Evolutionary conservation across 2,113 vertebrate genomes (phyloP).

Genomic region (Gobio gobio): DNA sequence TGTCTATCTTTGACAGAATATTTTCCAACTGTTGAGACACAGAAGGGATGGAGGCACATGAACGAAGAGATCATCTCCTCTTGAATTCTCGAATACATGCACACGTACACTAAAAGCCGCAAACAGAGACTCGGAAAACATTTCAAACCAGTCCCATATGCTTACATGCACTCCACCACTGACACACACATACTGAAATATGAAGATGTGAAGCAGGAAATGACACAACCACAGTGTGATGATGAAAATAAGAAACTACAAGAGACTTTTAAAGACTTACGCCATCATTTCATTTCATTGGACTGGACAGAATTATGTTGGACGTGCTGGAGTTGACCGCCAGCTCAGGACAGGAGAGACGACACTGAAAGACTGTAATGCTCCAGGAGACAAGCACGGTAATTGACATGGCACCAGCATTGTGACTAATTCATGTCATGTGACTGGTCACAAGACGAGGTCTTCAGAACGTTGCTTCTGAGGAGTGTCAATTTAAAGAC

Average conservation of each 20-base stretch:
- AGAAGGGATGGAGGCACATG: constrained; percentile 90
- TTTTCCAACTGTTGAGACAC: constrained; percentile 93
- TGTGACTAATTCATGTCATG: constrained; percentile 43
- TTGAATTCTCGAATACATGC: constrained; percentile 57
- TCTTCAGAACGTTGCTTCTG: not conserved
- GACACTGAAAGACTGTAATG: not conserved
- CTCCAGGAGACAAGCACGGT: constrained; percentile 19
- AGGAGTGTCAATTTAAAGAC: not conserved
- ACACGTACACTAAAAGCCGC: constrained; percentile 1
- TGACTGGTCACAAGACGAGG: not conserved
- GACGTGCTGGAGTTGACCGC: not conserved
- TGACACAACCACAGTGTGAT: constrained; percentile 51
- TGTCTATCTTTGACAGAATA: constrained; percentile 84
- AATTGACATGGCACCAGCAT: constrained; percentile 25
- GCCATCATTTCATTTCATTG: constrained; percentile 44
- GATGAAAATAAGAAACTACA: constrained; percentile 59
- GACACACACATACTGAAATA: constrained; percentile 28
- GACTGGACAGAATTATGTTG: constrained; percentile 52
- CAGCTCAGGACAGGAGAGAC: not conserved
- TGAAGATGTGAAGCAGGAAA: not conserved
- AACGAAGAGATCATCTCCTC: constrained; percentile 75
- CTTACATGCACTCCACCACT: not conserved
- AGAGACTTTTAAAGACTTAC: constrained; percentile 48
- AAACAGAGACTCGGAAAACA: constrained; percentile 33
- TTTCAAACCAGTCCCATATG: constrained; percentile 10